Evolutionary conservation across 2,797 vertebrate genomes (phyloP).

Genomic region (Tragelaphus oryx): DNA sequence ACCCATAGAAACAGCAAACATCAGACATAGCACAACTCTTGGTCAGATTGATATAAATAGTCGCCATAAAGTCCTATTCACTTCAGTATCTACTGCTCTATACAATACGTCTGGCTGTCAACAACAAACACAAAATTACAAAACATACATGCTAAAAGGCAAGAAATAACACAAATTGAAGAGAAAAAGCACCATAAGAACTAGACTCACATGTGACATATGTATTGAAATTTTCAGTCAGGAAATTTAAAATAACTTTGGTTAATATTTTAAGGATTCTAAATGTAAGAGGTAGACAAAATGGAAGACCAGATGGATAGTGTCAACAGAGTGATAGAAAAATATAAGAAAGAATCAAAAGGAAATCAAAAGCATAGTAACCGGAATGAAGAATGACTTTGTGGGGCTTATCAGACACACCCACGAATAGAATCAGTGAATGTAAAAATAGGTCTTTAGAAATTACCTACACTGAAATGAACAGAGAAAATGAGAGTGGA

Average conservation of each 20-base stretch:
- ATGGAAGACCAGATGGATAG: not conserved
- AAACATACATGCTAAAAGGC: not conserved
- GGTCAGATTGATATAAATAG: not conserved
- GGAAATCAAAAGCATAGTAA: not conserved
- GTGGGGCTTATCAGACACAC: not conserved
- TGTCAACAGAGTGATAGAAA: not conserved
- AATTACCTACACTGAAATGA: not conserved
- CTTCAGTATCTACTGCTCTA: not conserved
- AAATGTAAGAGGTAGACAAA: not conserved
- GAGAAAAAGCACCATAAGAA: not conserved
- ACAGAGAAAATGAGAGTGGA: not conserved
- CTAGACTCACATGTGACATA: not conserved
- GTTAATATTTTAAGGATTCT: not conserved
- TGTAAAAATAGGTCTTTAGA: not conserved
- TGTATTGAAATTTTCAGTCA: not conserved
- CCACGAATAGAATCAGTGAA: not conserved
- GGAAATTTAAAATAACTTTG: not conserved
- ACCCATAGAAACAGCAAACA: not conserved
- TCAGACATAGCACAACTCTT: not conserved
- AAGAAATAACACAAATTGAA: conserved; percentile 25
- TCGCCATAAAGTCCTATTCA: not conserved
- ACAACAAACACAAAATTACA: not conserved
- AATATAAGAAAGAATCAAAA: not conserved
- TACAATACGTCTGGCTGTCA: not conserved
- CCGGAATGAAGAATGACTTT: not conserved